Evolutionary conservation across 1,140 invertebrate genomes (phyloP).

Genomic region (Bombus huntii): DNA sequence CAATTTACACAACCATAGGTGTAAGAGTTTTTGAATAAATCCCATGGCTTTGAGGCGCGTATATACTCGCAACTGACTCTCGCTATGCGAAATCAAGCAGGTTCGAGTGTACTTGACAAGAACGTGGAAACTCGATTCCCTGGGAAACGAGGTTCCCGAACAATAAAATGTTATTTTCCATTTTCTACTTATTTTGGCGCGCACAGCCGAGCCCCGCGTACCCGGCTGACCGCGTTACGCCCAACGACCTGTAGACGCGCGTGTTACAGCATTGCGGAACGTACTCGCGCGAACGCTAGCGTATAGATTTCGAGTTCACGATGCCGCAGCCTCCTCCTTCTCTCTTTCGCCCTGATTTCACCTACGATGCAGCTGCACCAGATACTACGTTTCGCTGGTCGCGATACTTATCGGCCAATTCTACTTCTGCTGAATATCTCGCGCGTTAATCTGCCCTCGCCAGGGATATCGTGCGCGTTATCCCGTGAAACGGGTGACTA

Average conservation of each 20-base stretch:
- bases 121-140: too few species aligned
- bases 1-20: too few species aligned
- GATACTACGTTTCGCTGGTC: not conserved
- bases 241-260: not conserved
- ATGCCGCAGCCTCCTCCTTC: constrained; percentile 16
- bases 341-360: not conserved
- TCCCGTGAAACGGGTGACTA: not conserved
- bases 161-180: too few species aligned
- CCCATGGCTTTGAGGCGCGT: too few species aligned
- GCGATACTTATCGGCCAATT: constrained; percentile 9
- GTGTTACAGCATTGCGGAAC: constrained; percentile 49
- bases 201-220: too few species aligned
- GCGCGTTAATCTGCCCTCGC: not conserved
- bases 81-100: too few species aligned
- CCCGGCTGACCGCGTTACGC: too few species aligned
- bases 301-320: constrained; percentile 28
- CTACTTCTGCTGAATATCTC: not conserved
- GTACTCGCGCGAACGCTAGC: not conserved
- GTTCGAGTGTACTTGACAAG: too few species aligned
- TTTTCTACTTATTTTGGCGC: too few species aligned
- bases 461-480: not conserved
- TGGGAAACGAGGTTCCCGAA: too few species aligned
- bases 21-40: too few species aligned
- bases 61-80: too few species aligned
- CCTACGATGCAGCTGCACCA: constrained; percentile 1